Percentiles rank a stretch among this genome's conserved stretches.
Evolutionary conservation across 1,140 invertebrate genomes (phyloP).

Genomic region (Galleria mellonella): DNA sequence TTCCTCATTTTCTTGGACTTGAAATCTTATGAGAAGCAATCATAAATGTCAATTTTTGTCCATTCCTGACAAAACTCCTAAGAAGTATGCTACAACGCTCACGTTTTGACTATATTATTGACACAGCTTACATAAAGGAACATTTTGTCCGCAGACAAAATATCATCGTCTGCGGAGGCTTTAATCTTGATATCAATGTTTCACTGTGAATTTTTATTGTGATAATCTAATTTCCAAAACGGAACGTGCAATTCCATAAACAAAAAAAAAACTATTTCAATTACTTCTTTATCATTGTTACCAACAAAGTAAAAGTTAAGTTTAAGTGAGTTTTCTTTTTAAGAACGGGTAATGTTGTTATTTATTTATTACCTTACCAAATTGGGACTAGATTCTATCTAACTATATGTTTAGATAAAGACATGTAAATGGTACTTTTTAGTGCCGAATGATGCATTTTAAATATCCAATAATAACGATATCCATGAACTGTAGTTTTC

Average conservation of each 20-base stretch:
- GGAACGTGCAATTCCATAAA: no score
- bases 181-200: constrained; percentile 4
- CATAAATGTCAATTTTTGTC: no score
- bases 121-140: no score
- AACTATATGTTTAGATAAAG: constrained; percentile 61
- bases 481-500: no score
- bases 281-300: background rate
- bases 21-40: no score
- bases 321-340: background rate
- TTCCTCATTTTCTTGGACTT: no score
- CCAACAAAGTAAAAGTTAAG: background rate
- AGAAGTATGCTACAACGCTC: no score
- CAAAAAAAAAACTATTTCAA: no score
- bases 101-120: no score
- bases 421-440: constrained; percentile 45
- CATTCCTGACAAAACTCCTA: no score
- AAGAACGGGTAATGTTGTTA: constrained; percentile 26
- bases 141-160: no score
- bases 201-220: constrained; percentile 1
- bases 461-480: constrained; percentile 58
- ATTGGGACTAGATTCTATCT: constrained; percentile 29
- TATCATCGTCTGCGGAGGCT: no score
- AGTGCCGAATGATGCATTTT: constrained; percentile 59
- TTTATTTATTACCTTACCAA: constrained; percentile 22
- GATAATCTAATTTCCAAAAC: background rate